phyloP scores from a whole-genome alignment of 2,797 vertebrate species.

The Mus spretus region DNA sequence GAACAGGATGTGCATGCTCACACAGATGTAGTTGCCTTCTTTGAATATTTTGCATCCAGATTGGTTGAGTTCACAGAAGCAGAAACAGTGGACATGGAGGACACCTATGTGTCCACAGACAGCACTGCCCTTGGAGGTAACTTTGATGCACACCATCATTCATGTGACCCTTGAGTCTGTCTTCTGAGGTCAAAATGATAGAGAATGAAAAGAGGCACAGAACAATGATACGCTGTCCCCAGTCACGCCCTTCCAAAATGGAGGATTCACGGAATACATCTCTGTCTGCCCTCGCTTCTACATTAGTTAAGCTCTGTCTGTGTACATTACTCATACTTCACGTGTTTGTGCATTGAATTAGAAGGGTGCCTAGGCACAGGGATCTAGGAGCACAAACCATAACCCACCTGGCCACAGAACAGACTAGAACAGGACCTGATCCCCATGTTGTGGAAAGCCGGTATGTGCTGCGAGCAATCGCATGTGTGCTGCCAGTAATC shows the following conservation, averaged over 20 bases:
- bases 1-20: neutral
- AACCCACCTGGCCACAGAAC: neutral
- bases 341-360: neutral
- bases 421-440: neutral
- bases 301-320: neutral
- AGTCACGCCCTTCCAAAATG: neutral
- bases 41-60: neutral
- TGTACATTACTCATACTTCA: no score
- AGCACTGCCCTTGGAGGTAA: neutral
- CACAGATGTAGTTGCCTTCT: neutral
- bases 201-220: neutral
- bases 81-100: neutral
- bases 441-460: no score
- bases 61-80: neutral
- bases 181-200: neutral
- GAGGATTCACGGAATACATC: neutral
- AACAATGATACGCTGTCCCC: neutral
- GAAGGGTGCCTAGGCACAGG: neutral
- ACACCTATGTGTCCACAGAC: neutral
- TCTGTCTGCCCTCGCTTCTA: neutral
- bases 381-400: neutral
- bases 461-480: no score
- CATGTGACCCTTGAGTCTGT: neutral
- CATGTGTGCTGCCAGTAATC: no score
- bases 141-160: neutral